Evolutionary conservation across 2,888 invertebrate species (phyloP), one percentile per base, ranked within the genome.

Genomic region (Erebia aethiops): DNA sequence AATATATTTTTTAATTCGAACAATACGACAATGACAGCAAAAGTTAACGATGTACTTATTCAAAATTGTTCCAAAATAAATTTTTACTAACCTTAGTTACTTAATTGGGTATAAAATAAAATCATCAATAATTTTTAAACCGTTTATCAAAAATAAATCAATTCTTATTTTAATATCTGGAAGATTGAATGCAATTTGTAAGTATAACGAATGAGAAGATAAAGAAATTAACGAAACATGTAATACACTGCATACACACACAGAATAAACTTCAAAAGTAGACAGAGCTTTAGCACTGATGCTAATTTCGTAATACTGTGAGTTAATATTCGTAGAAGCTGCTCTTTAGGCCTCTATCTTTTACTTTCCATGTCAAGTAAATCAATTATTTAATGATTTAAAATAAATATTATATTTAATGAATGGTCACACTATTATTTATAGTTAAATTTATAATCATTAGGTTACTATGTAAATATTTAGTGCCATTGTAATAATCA

Each of bases 401-500:
- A 35, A 35, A 35, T 26, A 26, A 13, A 13, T 13, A 26, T 26
- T 18, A 26, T 46, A 21, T 62, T 11, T 43, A 14, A 58, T 9
- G 16, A 57, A 69, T 69, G 61, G 77, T 76, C 71, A 77, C 72
- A 75, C 52, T 71, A 65, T 60, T 21, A 46, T 51, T 43, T 60
- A 60, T 60, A 68, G 52, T 10, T 51, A 58, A 51, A 67, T 57
- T 46, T 57, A 69, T 69, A 71, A 67, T 63, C 73, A 69, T 71
- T 74, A 74, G 73, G 58, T 51, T 74, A 74, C 49, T 58, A 70
- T 82, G 82, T 82, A 82, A 80, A 82, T 81, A 80, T 77, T 78
- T 78, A 78, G 78, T 81, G 81, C 77, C 81, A 79, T 81, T 78
- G 78, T 81, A 49, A 77, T 81, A 82, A 76, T 77, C 76, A 76